Conservation (phyloP, 23 tunicate genomes). For the Phallusia fumigata region DNA sequence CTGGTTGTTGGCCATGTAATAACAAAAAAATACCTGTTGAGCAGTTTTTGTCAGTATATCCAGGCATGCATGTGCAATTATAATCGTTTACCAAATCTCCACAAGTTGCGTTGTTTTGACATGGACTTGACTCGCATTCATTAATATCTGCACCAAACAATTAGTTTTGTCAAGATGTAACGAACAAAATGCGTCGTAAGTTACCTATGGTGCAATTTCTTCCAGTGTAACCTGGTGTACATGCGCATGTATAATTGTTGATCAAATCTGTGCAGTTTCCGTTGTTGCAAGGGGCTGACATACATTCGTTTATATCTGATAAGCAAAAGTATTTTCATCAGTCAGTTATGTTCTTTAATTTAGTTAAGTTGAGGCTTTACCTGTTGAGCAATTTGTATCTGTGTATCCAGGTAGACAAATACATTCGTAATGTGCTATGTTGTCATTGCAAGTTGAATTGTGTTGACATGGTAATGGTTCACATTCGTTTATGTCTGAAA, state of each 20-base stretch:
- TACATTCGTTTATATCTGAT: slow-evolving; percentile 2
- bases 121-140: neutral
- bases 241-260: neutral
- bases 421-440: neutral
- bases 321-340: neutral
- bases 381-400: neutral
- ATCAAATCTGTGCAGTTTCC: slow-evolving; percentile 4
- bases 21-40: too few relatives aligned
- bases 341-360: neutral
- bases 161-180: too few relatives aligned
- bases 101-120: neutral
- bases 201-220: neutral
- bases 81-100: neutral
- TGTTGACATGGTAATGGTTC: neutral
- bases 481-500: neutral
- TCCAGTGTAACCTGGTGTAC: slow-evolving; percentile 25
- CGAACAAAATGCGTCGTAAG: too few relatives aligned
- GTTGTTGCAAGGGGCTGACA: neutral
- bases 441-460: neutral
- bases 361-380: neutral
- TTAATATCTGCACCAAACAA: neutral
- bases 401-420: neutral
- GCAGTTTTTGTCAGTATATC: slow-evolving; percentile 7
- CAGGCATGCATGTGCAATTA: neutral
- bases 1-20: too few relatives aligned